Base-by-base conservation (phyloP, 2,888 invertebrate species). In the Archaeoteleia sp. region DNA sequence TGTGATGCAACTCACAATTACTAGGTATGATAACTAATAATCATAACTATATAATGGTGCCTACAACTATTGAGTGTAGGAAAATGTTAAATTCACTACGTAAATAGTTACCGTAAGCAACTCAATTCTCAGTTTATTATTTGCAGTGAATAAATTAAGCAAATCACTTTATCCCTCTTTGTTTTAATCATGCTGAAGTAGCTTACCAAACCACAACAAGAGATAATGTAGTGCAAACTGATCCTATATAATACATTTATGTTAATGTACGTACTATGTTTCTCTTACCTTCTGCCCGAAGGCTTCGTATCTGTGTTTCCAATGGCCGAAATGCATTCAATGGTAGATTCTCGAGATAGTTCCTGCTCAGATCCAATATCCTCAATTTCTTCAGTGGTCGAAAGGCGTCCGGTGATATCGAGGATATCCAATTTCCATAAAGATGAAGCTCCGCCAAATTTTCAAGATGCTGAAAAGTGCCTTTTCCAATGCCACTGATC, bases 361-460 rank as follows among this genome's bases (percentile, higher is more conserved):
- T 97, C 76, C 90, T 89, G 72, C 93, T 93, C 66, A 96, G 87
- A 84, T 95, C 95, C 48, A 96, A 88, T 27, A 91, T 87, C 46
- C 91, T 87, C 37, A 95, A 87, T 82, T 94, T 93, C 76, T 92
- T 91, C 70, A 95, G 86, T 15, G 91, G 91, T 71, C 89, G 90
- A 80, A 95, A 95, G 29, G 93, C 91, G 71, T 95, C 95, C 10
- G 90, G 88, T 1, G 94, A 92, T 72, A 95, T 89, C 0, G 89
- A 88, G 1, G 93, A 91, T 82, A 96, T 90, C 89, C 93, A 92
- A 86, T 96, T 96, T 8, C 93, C 93, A 84, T 91, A 91, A 66
- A 95, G 87, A 82, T 93, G 90, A 29, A 96, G 87, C 79, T 95
- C 95, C 14, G 89, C 90, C 10, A 95, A 88, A 77, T 91, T 92